These are phyloP conservation scores for Fratercula arctica DNA, from an alignment of 2,797 vertebrate species.

Conservation along the genomic window DNA sequence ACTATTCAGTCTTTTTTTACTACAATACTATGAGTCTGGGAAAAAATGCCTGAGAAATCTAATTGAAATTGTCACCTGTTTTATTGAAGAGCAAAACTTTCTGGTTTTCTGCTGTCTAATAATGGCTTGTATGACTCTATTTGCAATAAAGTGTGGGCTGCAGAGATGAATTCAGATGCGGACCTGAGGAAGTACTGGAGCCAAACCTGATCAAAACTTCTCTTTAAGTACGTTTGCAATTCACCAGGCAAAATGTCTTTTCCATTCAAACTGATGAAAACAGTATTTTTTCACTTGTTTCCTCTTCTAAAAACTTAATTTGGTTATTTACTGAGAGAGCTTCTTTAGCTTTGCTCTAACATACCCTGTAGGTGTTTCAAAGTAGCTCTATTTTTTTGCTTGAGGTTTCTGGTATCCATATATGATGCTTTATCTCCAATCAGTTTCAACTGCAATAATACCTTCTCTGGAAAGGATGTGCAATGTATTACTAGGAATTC, in stretches of 20 bases:
- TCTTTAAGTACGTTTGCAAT: neutral
- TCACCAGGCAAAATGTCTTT: neutral
- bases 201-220: neutral
- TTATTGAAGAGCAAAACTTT: slow-evolving; percentile 18
- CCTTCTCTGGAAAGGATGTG: neutral
- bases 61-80: slow-evolving; percentile 1
- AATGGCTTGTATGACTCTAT: neutral
- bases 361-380: neutral
- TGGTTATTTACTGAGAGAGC: neutral
- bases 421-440: neutral
- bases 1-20: neutral
- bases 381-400: neutral
- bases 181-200: neutral
- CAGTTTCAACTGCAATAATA: neutral
- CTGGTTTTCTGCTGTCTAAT: neutral
- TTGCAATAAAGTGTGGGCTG: neutral
- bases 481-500: neutral
- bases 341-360: neutral
- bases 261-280: neutral
- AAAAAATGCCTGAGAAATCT: neutral
- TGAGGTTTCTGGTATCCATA: neutral
- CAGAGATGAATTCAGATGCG: neutral
- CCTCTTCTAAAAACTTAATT: neutral
- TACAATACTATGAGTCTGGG: neutral
- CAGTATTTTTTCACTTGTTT: neutral